These are phyloP conservation scores for Stegostoma tigrinum DNA, from an alignment of 2,113 vertebrate genomes.

Conservation along the genomic window DNA sequence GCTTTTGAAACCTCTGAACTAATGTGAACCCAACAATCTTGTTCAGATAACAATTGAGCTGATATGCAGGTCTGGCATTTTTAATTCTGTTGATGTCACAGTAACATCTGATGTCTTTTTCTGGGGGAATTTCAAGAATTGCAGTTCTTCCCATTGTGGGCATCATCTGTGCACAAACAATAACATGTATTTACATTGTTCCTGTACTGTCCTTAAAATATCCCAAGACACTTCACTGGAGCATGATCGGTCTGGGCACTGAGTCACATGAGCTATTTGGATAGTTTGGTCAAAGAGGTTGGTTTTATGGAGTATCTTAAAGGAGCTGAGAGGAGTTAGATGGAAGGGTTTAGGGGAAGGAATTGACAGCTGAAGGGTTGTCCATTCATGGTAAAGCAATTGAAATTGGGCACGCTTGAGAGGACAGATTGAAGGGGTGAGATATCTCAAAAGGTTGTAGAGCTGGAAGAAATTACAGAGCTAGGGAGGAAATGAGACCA, in stretches of 20 bases:
- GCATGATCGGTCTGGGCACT: no score
- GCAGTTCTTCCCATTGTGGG: neutral
- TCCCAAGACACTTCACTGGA: no score
- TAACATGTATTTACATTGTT: neutral
- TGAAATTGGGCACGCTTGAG: no score
- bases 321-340: neutral
- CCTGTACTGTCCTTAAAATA: no score
- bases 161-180: neutral
- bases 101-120: neutral
- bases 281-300: no score
- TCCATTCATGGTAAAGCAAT: no score
- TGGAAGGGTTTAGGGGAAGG: neutral
- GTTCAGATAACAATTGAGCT: neutral
- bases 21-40: neutral
- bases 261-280: no score
- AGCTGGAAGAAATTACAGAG: neutral
- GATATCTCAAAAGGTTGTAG: no score
- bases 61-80: neutral
- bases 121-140: neutral
- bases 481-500: neutral
- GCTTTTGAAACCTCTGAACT: neutral
- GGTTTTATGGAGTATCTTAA: no score
- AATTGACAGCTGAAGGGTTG: neutral
- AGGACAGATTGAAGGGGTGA: no score
- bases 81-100: neutral